A percentile compares a stretch with the other conserved stretches of the same genome.
These are phyloP conservation scores for Zophobas atratus DNA, from an alignment of 1,140 invertebrate genomes.

Conservation along the genomic window DNA sequence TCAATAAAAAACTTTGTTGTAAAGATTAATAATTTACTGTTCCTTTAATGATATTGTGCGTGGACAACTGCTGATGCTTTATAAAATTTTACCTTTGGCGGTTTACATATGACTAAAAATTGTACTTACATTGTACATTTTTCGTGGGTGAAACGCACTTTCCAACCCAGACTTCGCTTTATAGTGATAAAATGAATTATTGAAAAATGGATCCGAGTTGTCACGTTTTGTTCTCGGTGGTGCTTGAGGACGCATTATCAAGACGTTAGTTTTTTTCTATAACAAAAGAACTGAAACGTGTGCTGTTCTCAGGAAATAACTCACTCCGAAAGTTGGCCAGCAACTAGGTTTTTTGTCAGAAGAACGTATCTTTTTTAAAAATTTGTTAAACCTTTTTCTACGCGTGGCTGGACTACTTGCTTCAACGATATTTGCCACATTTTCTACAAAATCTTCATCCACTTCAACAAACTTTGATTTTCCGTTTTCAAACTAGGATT, in stretches of 20 bases:
- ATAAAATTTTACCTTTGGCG: not conserved
- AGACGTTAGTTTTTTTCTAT: too few relatives aligned
- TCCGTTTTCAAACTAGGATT: too few relatives aligned
- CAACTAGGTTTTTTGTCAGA: not conserved
- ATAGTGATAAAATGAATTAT: constrained; percentile 18
- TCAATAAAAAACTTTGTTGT: too few relatives aligned
- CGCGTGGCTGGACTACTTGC: not conserved
- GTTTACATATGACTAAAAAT: not conserved
- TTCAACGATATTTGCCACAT: constrained; percentile 5
- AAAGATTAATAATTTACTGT: too few relatives aligned
- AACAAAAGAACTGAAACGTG: not conserved
- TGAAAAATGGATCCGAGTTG: constrained; percentile 6
- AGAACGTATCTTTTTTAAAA: constrained; percentile 15
- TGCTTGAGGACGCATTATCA: not conserved
- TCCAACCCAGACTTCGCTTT: constrained; percentile 3
- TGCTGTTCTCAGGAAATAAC: not conserved
- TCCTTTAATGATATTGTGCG: too few relatives aligned
- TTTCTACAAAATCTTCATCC: constrained; percentile 13
- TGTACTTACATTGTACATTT: constrained; percentile 9
- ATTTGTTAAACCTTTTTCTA: not conserved
- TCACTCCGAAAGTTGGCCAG: constrained; percentile 2
- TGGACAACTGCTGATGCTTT: too few relatives aligned
- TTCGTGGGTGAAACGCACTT: constrained; percentile 7
- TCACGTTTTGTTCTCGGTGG: not conserved
- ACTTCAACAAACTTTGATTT: not conserved